These are phyloP conservation scores for Drosophila bocki DNA, from an alignment of 1,140 invertebrate genomes.

Conservation along the genomic window DNA sequence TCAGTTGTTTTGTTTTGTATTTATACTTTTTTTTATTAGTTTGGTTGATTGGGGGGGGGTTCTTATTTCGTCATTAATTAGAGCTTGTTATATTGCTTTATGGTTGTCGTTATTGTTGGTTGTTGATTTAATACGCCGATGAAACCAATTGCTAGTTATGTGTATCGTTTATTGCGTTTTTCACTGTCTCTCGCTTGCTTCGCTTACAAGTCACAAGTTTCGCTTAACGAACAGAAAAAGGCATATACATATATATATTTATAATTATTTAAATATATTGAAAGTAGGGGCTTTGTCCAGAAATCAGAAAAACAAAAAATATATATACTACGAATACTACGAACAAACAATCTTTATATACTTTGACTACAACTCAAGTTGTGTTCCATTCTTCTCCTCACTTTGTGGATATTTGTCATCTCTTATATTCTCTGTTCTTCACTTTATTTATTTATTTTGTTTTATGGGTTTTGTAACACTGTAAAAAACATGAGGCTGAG, in stretches of 20 bases:
- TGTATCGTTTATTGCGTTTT: conserved; percentile 29
- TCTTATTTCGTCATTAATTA: conserved; percentile 46
- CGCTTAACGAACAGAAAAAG: conserved; percentile 74
- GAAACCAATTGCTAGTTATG: conserved; percentile 73
- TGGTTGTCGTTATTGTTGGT: conserved; percentile 34
- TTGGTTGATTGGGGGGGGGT: conserved; percentile 17
- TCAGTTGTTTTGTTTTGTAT: conserved; percentile 55
- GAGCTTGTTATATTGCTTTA: conserved; percentile 40
- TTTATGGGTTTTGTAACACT: conserved; percentile 28
- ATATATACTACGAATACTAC: conserved; percentile 46
- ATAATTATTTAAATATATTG: conserved; percentile 29
- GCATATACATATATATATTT: conserved; percentile 27
- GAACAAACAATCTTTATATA: conserved; percentile 65
- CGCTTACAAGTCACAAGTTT: conserved; percentile 81
- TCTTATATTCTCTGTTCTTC: background rate
- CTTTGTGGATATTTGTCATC: background rate
- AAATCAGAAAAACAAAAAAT: conserved; percentile 43
- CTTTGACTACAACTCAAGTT: conserved; percentile 39
- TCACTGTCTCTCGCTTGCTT: conserved; percentile 51
- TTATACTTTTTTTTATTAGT: background rate
- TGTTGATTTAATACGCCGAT: conserved; percentile 64
- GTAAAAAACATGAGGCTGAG: conserved; percentile 50
- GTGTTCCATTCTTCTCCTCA: conserved; percentile 1
- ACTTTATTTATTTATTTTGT: conserved; percentile 8
- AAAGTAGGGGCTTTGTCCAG: conserved; percentile 36